Evolutionary conservation across 2,888 invertebrate species (phyloP).

Genomic region (Lysandra bellargus): DNA sequence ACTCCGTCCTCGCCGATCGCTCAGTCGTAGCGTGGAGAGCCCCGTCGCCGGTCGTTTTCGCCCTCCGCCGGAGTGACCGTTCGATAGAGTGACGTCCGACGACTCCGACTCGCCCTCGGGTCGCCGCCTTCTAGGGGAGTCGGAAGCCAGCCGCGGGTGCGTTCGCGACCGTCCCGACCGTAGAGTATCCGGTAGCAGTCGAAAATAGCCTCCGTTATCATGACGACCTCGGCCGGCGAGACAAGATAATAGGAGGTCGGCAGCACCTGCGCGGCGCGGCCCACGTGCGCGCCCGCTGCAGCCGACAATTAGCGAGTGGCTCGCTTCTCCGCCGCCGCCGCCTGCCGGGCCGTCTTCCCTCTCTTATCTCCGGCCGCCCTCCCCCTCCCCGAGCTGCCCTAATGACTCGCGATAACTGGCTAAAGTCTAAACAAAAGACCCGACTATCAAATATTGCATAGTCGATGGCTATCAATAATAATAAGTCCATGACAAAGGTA

Average conservation of each 20-base stretch:
- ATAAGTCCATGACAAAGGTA: conserved; percentile 19
- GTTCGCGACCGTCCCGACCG: conserved; percentile 69
- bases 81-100: conserved; percentile 38
- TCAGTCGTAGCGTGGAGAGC: conserved; percentile 77
- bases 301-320: conserved; percentile 50
- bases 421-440: conserved; percentile 10
- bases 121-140: conserved; percentile 61
- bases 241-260: conserved; percentile 74
- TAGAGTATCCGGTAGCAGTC: conserved; percentile 58
- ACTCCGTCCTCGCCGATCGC: conserved; percentile 45
- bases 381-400: background rate
- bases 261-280: conserved; percentile 70
- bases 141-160: conserved; percentile 58
- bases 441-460: background rate
- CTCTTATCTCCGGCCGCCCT: conserved; percentile 24
- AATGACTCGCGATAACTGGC: conserved; percentile 4
- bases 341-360: conserved; percentile 40
- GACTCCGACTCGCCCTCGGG: conserved; percentile 38
- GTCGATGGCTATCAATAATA: background rate
- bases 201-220: conserved; percentile 77
- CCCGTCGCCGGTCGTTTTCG: conserved; percentile 64
- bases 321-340: conserved; percentile 39
- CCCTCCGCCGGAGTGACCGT: conserved; percentile 44
- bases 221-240: conserved; percentile 74
- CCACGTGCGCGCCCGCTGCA: conserved; percentile 65